These are phyloP conservation scores for Pollenia labialis DNA, from an alignment of 2,888 invertebrate genomes.

Conservation along the genomic window DNA sequence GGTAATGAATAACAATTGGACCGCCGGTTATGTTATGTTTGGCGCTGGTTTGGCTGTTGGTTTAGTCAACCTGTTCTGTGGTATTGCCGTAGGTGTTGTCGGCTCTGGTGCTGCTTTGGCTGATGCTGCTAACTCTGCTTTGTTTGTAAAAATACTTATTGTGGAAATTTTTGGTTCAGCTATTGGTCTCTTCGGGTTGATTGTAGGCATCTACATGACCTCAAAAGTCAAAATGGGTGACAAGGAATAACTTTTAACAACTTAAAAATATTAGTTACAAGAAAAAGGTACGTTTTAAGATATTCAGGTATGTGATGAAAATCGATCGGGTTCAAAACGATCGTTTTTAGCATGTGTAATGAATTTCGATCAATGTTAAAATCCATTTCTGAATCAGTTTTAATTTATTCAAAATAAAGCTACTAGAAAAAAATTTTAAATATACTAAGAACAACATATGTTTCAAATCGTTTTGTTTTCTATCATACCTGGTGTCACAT, in stretches of 20 bases:
- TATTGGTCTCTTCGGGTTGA: conserved; percentile 98
- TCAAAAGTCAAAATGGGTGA: conserved; percentile 92
- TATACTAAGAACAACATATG: no score
- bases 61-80: conserved; percentile 96
- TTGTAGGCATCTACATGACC: conserved; percentile 98
- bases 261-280: conserved; percentile 67
- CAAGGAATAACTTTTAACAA: conserved; percentile 82
- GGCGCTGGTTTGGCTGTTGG: conserved; percentile 98
- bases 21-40: conserved; percentile 97
- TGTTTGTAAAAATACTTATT: conserved; percentile 99
- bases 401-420: no score
- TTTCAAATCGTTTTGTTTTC: no score
- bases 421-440: no score
- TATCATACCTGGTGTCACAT: not conserved
- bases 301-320: no score
- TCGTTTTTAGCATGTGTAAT: no score
- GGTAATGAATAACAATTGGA: conserved; percentile 88
- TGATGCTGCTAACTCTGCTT: conserved; percentile 97
- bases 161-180: conserved; percentile 99
- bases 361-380: no score
- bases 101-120: conserved; percentile 99
- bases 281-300: conserved; percentile 49
- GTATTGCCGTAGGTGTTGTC: conserved; percentile 97
- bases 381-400: no score
- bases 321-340: no score